These are phyloP conservation scores for Zaprionus lineosus DNA, from an alignment of 2,888 invertebrate species.

Conservation along the genomic window DNA sequence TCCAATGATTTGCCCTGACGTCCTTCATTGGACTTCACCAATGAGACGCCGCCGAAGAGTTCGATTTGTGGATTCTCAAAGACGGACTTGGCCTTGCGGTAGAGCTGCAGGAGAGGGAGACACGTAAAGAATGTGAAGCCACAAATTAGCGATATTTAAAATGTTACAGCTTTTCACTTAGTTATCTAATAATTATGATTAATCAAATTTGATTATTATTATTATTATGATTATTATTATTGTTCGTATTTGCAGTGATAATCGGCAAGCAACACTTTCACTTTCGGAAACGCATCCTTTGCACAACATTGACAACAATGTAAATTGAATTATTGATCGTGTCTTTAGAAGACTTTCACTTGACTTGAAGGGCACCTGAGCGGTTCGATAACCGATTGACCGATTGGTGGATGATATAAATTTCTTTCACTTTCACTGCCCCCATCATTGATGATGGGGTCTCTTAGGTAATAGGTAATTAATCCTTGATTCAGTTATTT, in stretches of 20 bases:
- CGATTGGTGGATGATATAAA: constrained; percentile 33
- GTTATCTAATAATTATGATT: background rate
- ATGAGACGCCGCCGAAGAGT: constrained; percentile 84
- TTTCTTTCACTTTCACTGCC: constrained; percentile 67
- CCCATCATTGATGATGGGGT: constrained; percentile 30
- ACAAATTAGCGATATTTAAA: constrained; percentile 52
- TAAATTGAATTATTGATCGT: background rate
- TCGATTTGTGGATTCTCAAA: constrained; percentile 85
- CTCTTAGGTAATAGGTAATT: constrained; percentile 40
- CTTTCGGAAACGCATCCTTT: constrained; percentile 42
- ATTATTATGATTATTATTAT: constrained; percentile 21
- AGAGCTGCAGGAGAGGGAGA: constrained; percentile 82
- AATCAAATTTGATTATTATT: background rate
- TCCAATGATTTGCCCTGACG: constrained; percentile 83
- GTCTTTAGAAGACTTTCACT: constrained; percentile 52
- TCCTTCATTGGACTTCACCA: constrained; percentile 81
- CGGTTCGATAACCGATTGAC: constrained; percentile 40
- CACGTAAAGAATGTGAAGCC: constrained; percentile 16
- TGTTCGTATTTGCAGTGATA: constrained; percentile 26
- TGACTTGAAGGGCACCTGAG: constrained; percentile 10
- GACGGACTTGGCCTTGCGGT: constrained; percentile 85
- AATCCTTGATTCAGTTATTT: constrained; percentile 56
- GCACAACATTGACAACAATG: too few species aligned
- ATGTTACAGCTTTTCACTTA: constrained; percentile 15
- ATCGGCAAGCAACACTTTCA: constrained; percentile 62